phyloP scores from a whole-genome alignment of 2,888 invertebrate genomes.

The Disparrhopalites patrizii region DNA sequence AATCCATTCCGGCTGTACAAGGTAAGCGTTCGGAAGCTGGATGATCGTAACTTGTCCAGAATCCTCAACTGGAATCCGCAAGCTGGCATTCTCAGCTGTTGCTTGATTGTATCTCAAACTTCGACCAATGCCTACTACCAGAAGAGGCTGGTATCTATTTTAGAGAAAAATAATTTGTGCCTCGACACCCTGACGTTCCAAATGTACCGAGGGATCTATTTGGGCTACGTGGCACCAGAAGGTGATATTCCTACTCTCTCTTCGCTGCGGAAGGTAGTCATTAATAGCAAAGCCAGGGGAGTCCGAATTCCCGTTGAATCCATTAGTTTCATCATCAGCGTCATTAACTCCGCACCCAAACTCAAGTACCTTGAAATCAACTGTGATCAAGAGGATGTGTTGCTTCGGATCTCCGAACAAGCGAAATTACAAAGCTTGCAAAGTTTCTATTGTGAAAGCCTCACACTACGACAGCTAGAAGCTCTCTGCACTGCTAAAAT shows the following conservation, averaged over 20 bases:
- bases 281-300: neutral
- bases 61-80: slow-evolving; percentile 5
- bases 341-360: slow-evolving; percentile 6
- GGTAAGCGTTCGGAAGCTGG: slow-evolving; percentile 1
- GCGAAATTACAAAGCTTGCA: neutral
- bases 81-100: neutral
- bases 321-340: slow-evolving; percentile 1
- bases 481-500: neutral
- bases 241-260: neutral
- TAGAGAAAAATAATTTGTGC: neutral
- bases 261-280: neutral
- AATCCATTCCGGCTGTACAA: neutral
- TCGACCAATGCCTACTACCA: slow-evolving; percentile 13
- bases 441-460: slow-evolving; percentile 11
- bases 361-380: neutral
- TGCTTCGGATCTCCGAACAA: neutral
- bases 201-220: slow-evolving; percentile 18
- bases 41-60: slow-evolving; percentile 7
- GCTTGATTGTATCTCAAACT: slow-evolving; percentile 13
- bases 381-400: slow-evolving; percentile 16
- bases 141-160: slow-evolving; percentile 10
- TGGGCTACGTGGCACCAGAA: neutral
- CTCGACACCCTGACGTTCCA: neutral
- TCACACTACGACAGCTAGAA: slow-evolving; percentile 5
- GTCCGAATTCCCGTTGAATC: neutral